Base-by-base conservation (phyloP, 2,888 invertebrate species). In the Zygogramma bicolorata region DNA sequence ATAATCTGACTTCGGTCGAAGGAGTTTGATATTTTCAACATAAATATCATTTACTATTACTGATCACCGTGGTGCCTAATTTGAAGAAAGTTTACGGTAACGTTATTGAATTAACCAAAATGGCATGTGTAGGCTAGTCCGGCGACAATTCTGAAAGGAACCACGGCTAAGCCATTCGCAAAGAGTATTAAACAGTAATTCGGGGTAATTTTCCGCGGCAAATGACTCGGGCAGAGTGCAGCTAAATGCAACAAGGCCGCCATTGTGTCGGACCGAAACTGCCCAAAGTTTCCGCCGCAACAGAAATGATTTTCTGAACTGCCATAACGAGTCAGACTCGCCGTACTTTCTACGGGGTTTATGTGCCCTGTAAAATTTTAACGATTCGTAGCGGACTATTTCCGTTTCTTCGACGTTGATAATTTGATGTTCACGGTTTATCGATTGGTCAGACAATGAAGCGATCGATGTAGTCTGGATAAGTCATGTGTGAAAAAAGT, bases 331-430 rank as follows among this genome's bases (percentile, higher is more conserved):
- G 20, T 7, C 20, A n/a, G 8, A 18, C 59, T 25, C 46, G 62
- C 22, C 62, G 63, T 53, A 68, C 25, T 67, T 71, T 68, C 61
- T 63, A 40, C 53, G 38, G 40, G 34, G 31, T 59, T 63, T 62
- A 53, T 57, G 59, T 62, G 67, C 42, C 63, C 49, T 65, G 68
- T 75, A 74, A 75, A 75, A 75, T 71, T 73, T 75, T 75, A 75
- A 75, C 74, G 74, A 76, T 68, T 66, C 65, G 70, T 67, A 18
- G 1, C n/a, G 49, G 25, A 70, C 74, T 71, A 74, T 74, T 75
- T 76, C 72, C 67, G 74, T 76, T 71, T 68, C 65, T 71, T 60
- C 59, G 65, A 65, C 57, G 58, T 59, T 42, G 46, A 5, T 31
- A 65, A 65, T 68, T 75, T 73, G 68, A 70, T 69, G 66, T 73